Evolutionary conservation across 2,888 invertebrate species (phyloP).

Genomic region (Drosophila emarginata): DNA sequence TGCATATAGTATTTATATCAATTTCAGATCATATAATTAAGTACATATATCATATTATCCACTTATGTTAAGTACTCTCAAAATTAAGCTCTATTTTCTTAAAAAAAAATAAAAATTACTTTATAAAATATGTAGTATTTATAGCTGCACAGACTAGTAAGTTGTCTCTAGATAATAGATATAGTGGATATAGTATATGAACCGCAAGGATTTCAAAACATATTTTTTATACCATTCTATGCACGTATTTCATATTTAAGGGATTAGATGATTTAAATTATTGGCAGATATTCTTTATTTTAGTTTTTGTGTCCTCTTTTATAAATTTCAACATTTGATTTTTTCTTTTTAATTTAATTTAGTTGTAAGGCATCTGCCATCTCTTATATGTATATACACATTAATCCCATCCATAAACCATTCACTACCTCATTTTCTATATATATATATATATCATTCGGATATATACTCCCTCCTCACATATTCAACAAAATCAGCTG

Average conservation of each 20-base stretch:
- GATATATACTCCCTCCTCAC: slow-evolving; percentile 6
- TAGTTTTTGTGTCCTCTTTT: no score
- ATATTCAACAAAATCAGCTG: slow-evolving; percentile 51
- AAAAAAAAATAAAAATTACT: no score
- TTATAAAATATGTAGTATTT: no score
- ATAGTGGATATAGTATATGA: no score
- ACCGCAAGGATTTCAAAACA: no score
- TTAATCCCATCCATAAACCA: slow-evolving; percentile 16
- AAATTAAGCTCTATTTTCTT: no score
- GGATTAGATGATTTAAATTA: slow-evolving; percentile 1
- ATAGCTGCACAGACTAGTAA: no score
- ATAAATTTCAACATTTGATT: neutral
- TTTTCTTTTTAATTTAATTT: neutral
- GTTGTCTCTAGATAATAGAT: no score
- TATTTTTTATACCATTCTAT: neutral
- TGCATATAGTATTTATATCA: no score
- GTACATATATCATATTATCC: no score
- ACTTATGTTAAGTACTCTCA: no score
- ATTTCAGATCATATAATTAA: no score
- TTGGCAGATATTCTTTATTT: neutral
- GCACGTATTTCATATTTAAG: slow-evolving; percentile 1
- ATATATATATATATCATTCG: slow-evolving; percentile 23
- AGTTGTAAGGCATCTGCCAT: neutral
- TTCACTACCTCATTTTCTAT: slow-evolving; percentile 4
- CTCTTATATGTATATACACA: neutral